Conservation (phyloP, 2,113 vertebrate species). For the Gavialis gangeticus region DNA sequence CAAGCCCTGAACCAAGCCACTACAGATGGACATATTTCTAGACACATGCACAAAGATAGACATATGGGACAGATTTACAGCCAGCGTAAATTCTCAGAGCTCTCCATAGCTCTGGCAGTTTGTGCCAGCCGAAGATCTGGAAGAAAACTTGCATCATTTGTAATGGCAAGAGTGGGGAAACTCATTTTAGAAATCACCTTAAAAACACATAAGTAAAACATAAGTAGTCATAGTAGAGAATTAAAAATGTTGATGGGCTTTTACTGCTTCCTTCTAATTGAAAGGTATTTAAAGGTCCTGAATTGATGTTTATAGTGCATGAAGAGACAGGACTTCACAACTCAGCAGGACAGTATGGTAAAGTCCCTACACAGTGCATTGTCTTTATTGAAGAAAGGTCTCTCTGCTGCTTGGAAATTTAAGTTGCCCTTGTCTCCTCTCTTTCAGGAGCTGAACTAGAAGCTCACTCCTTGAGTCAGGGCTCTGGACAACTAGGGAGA, state of each 20-base stretch:
- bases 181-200: neutral
- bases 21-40: fast-evolving
- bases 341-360: neutral
- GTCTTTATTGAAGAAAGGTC: neutral
- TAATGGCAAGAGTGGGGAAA: neutral
- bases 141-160: neutral
- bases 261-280: too few species aligned
- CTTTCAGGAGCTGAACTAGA: too few species aligned
- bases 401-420: too few species aligned
- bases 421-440: too few species aligned
- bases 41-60: fast-evolving
- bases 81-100: neutral
- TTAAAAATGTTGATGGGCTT: neutral
- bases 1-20: neutral
- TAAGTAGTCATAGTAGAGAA: neutral
- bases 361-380: too few species aligned
- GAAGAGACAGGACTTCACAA: neutral
- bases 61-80: neutral
- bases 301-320: neutral
- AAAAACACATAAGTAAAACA: neutral
- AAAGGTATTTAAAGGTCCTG: neutral
- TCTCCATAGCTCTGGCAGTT: neutral
- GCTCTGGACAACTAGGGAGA: too few species aligned
- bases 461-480: too few species aligned
- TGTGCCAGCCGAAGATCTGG: neutral